These are phyloP conservation scores for Cathartes aura DNA, from an alignment of 2,113 vertebrate genomes.

Conservation along the genomic window DNA sequence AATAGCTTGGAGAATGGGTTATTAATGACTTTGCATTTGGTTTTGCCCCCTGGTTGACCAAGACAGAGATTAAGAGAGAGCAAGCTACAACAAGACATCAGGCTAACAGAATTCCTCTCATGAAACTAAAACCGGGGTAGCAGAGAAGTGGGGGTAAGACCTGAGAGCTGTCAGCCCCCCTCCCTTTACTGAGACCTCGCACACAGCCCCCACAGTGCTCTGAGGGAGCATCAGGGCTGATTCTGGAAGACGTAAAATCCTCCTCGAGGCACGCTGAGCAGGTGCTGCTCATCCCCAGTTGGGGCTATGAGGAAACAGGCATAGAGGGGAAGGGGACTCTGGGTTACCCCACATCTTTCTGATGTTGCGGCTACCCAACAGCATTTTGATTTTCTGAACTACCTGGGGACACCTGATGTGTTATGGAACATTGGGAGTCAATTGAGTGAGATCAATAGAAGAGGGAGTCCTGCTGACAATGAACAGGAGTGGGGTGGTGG, in stretches of 20 bases:
- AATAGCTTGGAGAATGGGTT: neutral
- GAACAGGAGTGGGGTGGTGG: neutral
- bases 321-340: neutral
- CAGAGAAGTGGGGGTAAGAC: neutral
- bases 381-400: neutral
- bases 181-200: neutral
- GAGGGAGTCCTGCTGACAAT: neutral
- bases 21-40: neutral
- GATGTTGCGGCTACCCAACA: neutral
- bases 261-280: neutral
- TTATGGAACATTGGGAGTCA: constrained; percentile 8
- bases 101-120: neutral
- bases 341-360: neutral
- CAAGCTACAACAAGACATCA: neutral
- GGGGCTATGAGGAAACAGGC: neutral
- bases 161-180: neutral
- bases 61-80: neutral
- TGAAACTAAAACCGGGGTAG: neutral
- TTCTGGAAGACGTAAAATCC: neutral
- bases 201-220: neutral
- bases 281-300: neutral
- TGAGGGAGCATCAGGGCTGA: neutral
- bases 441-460: neutral
- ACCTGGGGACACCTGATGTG: neutral
- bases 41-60: neutral